phyloP scores from a whole-genome alignment of 2,797 vertebrate genomes.

The Malacoraja senta region DNA sequence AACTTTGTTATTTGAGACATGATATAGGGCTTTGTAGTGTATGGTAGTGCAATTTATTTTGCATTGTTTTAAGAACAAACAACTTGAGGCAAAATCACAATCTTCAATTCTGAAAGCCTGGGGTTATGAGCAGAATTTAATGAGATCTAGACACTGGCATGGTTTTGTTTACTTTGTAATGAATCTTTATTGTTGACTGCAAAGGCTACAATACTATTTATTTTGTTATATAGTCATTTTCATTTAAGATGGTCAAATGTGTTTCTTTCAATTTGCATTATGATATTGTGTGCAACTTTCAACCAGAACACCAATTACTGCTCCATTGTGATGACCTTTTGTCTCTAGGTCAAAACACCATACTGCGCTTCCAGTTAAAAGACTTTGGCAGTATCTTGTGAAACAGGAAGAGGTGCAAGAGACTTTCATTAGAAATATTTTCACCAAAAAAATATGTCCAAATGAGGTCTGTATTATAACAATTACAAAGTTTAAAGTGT shows the following conservation, averaged over 20 bases:
- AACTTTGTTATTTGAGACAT: neutral
- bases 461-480: conserved; percentile 65
- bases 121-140: neutral
- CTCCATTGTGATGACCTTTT: conserved; percentile 17
- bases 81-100: neutral
- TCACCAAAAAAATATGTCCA: conserved; percentile 75
- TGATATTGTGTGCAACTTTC: neutral
- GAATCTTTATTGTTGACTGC: neutral
- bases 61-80: neutral
- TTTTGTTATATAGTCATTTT: too few species aligned
- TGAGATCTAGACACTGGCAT: neutral
- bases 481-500: neutral
- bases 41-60: neutral
- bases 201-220: neutral
- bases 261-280: neutral
- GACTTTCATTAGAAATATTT: conserved; percentile 94
- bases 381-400: conserved; percentile 91
- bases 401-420: conserved; percentile 93
- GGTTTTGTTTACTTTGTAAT: neutral
- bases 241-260: neutral
- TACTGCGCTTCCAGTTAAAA: conserved; percentile 76
- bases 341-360: conserved; percentile 70
- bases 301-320: neutral
- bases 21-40: neutral
- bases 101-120: neutral